Conservation (phyloP, 2,888 invertebrate species). For the Epiblema foenella region DNA sequence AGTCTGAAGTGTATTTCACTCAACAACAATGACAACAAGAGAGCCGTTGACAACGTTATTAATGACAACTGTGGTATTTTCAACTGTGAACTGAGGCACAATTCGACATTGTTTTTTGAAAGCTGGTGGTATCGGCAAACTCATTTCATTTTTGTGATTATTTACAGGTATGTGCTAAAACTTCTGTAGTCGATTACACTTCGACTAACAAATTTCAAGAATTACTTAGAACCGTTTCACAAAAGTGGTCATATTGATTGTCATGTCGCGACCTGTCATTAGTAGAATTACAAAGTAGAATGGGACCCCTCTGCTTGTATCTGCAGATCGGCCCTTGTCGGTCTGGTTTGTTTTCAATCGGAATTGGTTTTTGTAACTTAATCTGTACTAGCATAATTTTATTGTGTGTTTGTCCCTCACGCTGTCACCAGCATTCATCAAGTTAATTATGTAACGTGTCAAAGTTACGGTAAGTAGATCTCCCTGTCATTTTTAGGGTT, state of each 20-base stretch:
- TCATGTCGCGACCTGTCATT: background rate
- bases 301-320: conserved; percentile 25
- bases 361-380: conserved; percentile 33
- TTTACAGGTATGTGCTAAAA: background rate
- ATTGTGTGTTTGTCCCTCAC: background rate
- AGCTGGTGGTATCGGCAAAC: background rate
- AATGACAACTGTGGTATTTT: conserved; percentile 39
- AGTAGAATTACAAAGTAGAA: too few species aligned
- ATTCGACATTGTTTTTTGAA: background rate
- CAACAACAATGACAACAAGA: conserved; percentile 42
- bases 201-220: background rate
- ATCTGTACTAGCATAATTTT: conserved; percentile 25
- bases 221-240: background rate
- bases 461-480: too few species aligned
- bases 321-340: conserved; percentile 35
- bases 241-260: background rate
- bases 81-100: conserved; percentile 35
- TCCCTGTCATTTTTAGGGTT: too few species aligned
- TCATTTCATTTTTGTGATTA: background rate
- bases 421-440: too few species aligned
- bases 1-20: conserved; percentile 40
- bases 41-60: conserved; percentile 41
- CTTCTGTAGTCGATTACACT: background rate
- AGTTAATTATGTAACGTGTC: too few species aligned
- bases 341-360: conserved; percentile 30